Evolutionary conservation across 2,797 vertebrate species (phyloP), one percentile per base, ranked within the genome.

Genomic region (Leuciscus waleckii): DNA sequence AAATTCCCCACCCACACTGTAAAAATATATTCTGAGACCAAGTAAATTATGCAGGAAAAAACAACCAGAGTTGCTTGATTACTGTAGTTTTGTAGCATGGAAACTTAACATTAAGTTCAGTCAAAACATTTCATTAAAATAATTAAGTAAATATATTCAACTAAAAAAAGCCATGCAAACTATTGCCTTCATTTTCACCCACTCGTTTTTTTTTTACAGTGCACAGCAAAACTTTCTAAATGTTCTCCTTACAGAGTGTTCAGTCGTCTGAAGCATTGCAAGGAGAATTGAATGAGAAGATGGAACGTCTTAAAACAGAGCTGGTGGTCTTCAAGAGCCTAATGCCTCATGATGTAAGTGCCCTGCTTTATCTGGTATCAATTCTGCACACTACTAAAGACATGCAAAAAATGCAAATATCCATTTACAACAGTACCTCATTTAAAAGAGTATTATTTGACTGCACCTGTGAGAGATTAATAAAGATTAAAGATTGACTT

Each of bases 291-390:
- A 97, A 92, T 0, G 97, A 98, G 91, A 99, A 98, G 92, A 97
- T 99, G 14, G 97, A 99, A 89, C 93, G 96, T 82, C 95, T 99
- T 87, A 98, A 98, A 92, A 96, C 97, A 0, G 98, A 99, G 81
- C 95, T 99, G 11, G 97, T 99, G 89, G 97, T 99, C 91, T 99
- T 98, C 94, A 99, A 98, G 93, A 97, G 97, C 90, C 96, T 99
- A 87, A 98, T 99, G 98, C 97, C 95, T 89, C 14, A 73, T 63
- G 98, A 99, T 29, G 98, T 99, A 94, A 98, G 98, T 97, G 84
- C 88, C 21, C 37, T 70, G 37, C 43, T 7, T 29, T 69, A 32
- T 75, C 39, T 17, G n/a, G 41, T 71, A n/a, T 43, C 29, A 37
- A 8, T 32, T 76, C 61, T 46, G 29, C 26, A 71, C 68, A 41